phyloP scores from a whole-genome alignment of 2,888 invertebrate genomes.

The Formica aserva region DNA sequence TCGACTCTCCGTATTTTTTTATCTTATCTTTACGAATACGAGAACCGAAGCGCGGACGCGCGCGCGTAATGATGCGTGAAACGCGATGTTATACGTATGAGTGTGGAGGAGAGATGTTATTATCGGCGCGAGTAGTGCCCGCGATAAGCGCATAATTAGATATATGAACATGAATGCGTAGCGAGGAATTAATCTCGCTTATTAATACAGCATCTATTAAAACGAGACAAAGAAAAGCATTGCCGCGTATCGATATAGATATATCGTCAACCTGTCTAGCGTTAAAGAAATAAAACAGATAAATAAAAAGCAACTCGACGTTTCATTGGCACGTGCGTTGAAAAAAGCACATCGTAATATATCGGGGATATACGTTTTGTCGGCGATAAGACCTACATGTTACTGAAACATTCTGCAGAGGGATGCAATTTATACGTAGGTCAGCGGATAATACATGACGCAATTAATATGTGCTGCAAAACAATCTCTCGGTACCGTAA shows the following conservation, averaged over 20 bases:
- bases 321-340: slow-evolving; percentile 35
- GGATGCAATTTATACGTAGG: slow-evolving; percentile 32
- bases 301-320: not conserved
- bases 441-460: slow-evolving; percentile 37
- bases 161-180: slow-evolving; percentile 65
- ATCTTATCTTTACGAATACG: not conserved
- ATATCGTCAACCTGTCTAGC: slow-evolving; percentile 30
- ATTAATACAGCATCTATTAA: slow-evolving; percentile 62
- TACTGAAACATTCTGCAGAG: slow-evolving; percentile 36
- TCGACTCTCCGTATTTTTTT: not conserved
- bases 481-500: slow-evolving; percentile 23
- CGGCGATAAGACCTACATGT: slow-evolving; percentile 42
- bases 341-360: slow-evolving; percentile 25
- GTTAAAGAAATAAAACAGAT: not conserved
- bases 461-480: slow-evolving; percentile 35
- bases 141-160: slow-evolving; percentile 73
- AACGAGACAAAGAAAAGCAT: slow-evolving; percentile 50
- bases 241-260: slow-evolving; percentile 36
- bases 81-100: slow-evolving; percentile 46
- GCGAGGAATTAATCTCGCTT: slow-evolving; percentile 68
- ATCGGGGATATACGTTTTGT: slow-evolving; percentile 21
- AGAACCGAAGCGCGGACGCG: slow-evolving; percentile 12
- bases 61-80: slow-evolving; percentile 61
- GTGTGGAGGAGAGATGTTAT: slow-evolving; percentile 61
- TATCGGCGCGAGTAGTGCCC: slow-evolving; percentile 51